These are phyloP conservation scores for Zoanthus gigantus DNA, from an alignment of 92 coral and sea anemone species.

Conservation along the genomic window DNA sequence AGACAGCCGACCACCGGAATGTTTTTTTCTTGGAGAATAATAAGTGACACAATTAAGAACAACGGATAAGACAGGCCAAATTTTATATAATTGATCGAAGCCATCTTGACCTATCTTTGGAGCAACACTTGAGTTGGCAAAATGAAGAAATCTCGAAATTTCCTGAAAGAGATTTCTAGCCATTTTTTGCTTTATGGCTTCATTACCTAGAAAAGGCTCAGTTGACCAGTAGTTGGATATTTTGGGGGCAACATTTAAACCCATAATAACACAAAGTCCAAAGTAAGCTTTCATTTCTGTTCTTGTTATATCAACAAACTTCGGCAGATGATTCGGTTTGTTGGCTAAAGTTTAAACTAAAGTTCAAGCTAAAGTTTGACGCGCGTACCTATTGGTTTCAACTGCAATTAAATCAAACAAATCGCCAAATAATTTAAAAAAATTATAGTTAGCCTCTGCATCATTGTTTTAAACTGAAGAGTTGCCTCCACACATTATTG, in stretches of 20 bases:
- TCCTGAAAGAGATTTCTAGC: constrained; percentile 62
- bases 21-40: constrained; percentile 60
- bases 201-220: constrained; percentile 50
- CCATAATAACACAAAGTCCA: constrained; percentile 31
- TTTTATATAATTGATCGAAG: constrained; percentile 62
- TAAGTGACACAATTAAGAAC: constrained; percentile 32
- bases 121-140: constrained; percentile 52
- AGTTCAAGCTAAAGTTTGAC: background rate
- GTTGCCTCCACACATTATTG: too few species aligned
- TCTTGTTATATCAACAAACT: constrained; percentile 20
- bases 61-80: constrained; percentile 39
- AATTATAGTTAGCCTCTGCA: background rate
- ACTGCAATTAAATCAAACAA: constrained; percentile 14
- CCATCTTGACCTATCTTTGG: constrained; percentile 35
- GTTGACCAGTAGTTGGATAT: constrained; percentile 59
- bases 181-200: constrained; percentile 58
- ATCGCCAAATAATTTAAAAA: background rate
- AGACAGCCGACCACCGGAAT: constrained; percentile 62
- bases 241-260: background rate
- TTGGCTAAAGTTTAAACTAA: background rate
- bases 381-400: constrained; percentile 49
- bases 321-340: background rate
- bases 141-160: constrained; percentile 54
- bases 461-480: background rate
- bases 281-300: constrained; percentile 40